These are phyloP conservation scores for Vanessa cardui DNA, from an alignment of 2,888 invertebrate genomes.

Conservation along the genomic window DNA sequence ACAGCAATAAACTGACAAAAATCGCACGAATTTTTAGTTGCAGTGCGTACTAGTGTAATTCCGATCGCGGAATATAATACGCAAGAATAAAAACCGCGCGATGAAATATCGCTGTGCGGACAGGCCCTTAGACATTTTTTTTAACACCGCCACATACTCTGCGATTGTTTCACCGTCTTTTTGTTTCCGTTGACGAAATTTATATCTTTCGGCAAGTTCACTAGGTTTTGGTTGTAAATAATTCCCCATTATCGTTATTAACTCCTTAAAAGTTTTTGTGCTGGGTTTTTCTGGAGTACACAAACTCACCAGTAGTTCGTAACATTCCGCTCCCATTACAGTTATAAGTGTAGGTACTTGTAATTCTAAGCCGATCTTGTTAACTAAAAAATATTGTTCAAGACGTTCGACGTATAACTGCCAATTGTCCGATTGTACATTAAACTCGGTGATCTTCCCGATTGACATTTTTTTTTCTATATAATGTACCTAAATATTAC, in stretches of 20 bases:
- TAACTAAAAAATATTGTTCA: slow-evolving; percentile 28
- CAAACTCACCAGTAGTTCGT: slow-evolving; percentile 27
- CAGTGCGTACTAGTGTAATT: too few species aligned
- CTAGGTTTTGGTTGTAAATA: slow-evolving; percentile 26
- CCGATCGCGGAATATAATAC: too few species aligned
- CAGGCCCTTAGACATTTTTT: slow-evolving; percentile 25
- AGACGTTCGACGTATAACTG: slow-evolving; percentile 21
- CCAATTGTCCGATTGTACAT: slow-evolving; percentile 22
- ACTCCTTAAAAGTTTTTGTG: slow-evolving; percentile 17
- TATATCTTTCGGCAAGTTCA: slow-evolving; percentile 21
- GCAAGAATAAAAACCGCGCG: too few species aligned
- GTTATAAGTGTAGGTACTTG: slow-evolving; percentile 29
- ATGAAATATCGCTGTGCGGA: too few species aligned
- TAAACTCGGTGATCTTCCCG: slow-evolving; percentile 4
- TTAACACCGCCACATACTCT: slow-evolving; percentile 19
- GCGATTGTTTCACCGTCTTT: slow-evolving; percentile 8
- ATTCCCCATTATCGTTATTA: slow-evolving; percentile 21
- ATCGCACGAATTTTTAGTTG: too few species aligned
- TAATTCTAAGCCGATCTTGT: slow-evolving; percentile 18
- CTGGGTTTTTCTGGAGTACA: slow-evolving; percentile 26
- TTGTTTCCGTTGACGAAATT: slow-evolving; percentile 22
- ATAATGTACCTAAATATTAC: not conserved
- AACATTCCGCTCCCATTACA: slow-evolving; percentile 25
- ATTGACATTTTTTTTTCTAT: slow-evolving; percentile 1
- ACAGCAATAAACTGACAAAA: too few species aligned